Base-by-base conservation (phyloP, 2,797 vertebrate genomes). In the Gadopsis marmoratus region DNA sequence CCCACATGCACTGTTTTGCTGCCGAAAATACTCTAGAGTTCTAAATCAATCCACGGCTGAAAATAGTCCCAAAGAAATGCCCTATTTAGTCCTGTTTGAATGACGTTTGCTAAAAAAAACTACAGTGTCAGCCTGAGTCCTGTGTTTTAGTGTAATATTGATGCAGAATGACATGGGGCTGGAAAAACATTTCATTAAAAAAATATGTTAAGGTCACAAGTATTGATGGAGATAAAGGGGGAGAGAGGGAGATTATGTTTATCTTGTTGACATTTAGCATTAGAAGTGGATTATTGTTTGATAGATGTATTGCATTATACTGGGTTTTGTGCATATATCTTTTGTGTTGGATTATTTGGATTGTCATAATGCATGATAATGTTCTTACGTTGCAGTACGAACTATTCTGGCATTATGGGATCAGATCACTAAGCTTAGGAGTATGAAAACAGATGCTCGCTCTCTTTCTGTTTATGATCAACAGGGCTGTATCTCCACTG, bases 361-460 rank as follows among this genome's bases (percentile, higher is more conserved):
- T 94, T 94, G 93, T 89, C 51, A 58, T 92, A 94, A 93, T 92
- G 80, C 91, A 84, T 12, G 26, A 75, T 93, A 90, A 94, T 93
- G 86, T 91, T 89, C 90, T 93, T 89, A 87, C 13, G 5, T 5
- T 19, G 72, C 76, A 62, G 71, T 69, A 76, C 70, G 29, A 81
- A 89, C 86, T 85, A 79, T 90, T 80, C 82, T 83, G 89, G 35
- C 43, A 54, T 78, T 74, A 76, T 71, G 82, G 84, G 87, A 87
- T 91, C 75, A 81, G 72, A 82, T 89, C 81, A 55, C 72, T 86
- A 82, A 91, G 86, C 84, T 89, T 45, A 74, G 66, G 64, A 84
- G 68, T 45, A 61, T 56, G 31, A 82, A 89, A 93, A 81, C 89
- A 88, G 79, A 85, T 88, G 81, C 77, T 48, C n/a, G 61, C 35